These are phyloP conservation scores for Cyrtodaria siliqua DNA, from an alignment of 2,888 invertebrate genomes.

Conservation along the genomic window DNA sequence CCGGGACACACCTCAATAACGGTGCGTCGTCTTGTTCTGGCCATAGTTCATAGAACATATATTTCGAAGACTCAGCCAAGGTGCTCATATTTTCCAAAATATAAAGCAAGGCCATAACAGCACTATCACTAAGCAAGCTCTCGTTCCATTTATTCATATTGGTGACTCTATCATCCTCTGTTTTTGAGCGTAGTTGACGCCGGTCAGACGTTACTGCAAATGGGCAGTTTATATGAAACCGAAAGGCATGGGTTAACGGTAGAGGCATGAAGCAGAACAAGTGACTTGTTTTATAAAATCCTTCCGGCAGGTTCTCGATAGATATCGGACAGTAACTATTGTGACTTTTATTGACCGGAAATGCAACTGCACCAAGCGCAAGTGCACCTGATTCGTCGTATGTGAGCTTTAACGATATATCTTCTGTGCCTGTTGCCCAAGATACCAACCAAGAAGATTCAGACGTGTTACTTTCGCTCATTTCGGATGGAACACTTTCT, in stretches of 20 bases:
- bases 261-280: slow-evolving; percentile 76
- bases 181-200: slow-evolving; percentile 67
- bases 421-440: slow-evolving; percentile 58
- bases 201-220: slow-evolving; percentile 81
- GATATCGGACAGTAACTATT: background rate
- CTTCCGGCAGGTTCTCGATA: slow-evolving; percentile 37
- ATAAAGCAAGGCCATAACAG: slow-evolving; percentile 46
- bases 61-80: background rate
- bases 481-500: no score
- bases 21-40: slow-evolving; percentile 23
- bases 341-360: slow-evolving; percentile 18
- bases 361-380: slow-evolving; percentile 62
- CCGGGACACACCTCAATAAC: background rate
- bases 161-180: slow-evolving; percentile 74
- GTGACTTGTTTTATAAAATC: slow-evolving; percentile 68
- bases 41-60: slow-evolving; percentile 48
- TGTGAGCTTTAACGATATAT: slow-evolving; percentile 18
- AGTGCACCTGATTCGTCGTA: slow-evolving; percentile 46
- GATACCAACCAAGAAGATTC: slow-evolving; percentile 49
- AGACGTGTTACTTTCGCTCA: background rate
- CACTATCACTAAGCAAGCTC: slow-evolving; percentile 53
- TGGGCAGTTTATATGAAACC: slow-evolving; percentile 81
- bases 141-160: slow-evolving; percentile 60
- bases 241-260: slow-evolving; percentile 74
- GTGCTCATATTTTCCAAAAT: slow-evolving; percentile 32